Percentiles rank a stretch among this genome's conserved stretches.
Conservation (phyloP, 2,888 invertebrate species). For the Drosophila neotestacea region DNA sequence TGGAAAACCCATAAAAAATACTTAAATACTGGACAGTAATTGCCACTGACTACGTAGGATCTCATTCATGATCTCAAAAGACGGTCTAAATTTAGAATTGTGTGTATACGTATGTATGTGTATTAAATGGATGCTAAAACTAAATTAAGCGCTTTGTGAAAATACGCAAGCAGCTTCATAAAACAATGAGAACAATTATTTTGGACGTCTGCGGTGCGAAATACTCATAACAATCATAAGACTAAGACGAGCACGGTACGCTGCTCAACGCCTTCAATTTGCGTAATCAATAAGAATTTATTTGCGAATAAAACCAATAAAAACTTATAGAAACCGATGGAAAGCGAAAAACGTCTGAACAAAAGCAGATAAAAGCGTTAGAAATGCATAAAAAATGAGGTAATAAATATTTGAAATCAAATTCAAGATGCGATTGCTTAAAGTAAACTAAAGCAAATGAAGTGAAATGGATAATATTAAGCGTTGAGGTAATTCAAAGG, state of each 20-base stretch:
- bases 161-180: conserved; percentile 48
- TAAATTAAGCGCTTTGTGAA: conserved; percentile 36
- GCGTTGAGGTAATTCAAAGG: conserved; percentile 2
- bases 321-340: conserved; percentile 47
- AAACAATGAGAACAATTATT: conserved; percentile 44
- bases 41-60: conserved; percentile 20
- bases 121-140: conserved; percentile 47
- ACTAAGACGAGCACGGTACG: conserved; percentile 37
- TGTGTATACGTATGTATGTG: conserved; percentile 29
- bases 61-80: conserved; percentile 56
- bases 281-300: conserved; percentile 69
- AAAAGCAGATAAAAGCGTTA: conserved; percentile 28
- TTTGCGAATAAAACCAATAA: conserved; percentile 62
- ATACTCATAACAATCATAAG: conserved; percentile 58
- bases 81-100: conserved; percentile 28
- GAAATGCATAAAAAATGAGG: conserved; percentile 50
- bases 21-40: conserved; percentile 29
- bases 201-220: conserved; percentile 45
- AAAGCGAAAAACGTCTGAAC: conserved; percentile 7
- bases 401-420: conserved; percentile 63
- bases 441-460: conserved; percentile 7
- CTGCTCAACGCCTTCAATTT: conserved; percentile 51
- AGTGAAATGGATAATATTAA: neutral
- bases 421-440: conserved; percentile 17
- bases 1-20: conserved; percentile 27